A percentile compares a stretch with the other conserved stretches of the same genome.
Conservation (phyloP, 2,888 invertebrate species). For the Sipha maydis region DNA sequence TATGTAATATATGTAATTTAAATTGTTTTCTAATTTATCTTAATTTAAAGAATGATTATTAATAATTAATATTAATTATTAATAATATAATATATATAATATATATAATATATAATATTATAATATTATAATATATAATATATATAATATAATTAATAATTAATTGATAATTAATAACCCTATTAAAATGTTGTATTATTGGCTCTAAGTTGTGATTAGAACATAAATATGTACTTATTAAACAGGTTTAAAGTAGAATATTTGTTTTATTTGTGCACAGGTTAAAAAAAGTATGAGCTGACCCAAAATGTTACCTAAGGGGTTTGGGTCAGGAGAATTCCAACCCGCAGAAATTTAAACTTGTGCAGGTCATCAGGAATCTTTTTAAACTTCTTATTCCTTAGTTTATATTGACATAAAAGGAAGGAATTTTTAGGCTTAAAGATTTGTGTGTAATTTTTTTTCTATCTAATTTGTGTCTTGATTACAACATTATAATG, state of each 20-base stretch:
- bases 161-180: too few relatives aligned
- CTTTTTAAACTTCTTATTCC: conserved; percentile 53
- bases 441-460: conserved; percentile 59
- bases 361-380: conserved; percentile 59
- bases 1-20: too few relatives aligned
- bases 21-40: too few relatives aligned
- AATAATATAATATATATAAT: too few relatives aligned
- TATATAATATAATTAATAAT: too few relatives aligned
- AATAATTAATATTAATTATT: too few relatives aligned
- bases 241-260: conserved; percentile 58
- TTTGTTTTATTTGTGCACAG: conserved; percentile 61
- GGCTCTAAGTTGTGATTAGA: conserved; percentile 48
- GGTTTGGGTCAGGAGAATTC: conserved; percentile 61
- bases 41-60: too few relatives aligned
- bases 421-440: conserved; percentile 46
- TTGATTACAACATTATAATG: conserved; percentile 40
- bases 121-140: too few relatives aligned
- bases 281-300: conserved; percentile 60
- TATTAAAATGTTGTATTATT: conserved; percentile 37
- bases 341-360: conserved; percentile 61
- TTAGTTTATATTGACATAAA: conserved; percentile 51
- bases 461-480: conserved; percentile 47
- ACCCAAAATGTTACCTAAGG: conserved; percentile 57
- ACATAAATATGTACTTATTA: conserved; percentile 15
- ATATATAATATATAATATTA: too few relatives aligned